phyloP scores from a whole-genome alignment of 2,797 vertebrate species.

The Phoeniculus purpureus region DNA sequence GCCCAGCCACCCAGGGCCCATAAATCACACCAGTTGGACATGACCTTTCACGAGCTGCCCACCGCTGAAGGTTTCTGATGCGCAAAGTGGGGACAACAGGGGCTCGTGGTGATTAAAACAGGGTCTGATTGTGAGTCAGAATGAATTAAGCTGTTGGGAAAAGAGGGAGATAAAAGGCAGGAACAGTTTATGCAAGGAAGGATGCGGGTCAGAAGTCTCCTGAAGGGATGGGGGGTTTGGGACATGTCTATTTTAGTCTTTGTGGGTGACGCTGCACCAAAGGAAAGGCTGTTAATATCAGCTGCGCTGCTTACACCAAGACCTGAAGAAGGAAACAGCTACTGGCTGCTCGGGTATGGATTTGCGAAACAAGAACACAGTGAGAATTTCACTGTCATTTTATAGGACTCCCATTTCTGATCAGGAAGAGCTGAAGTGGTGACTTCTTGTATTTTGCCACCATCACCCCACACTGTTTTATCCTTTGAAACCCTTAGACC shows the following conservation, averaged over 20 bases:
- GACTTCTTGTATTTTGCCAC: not conserved
- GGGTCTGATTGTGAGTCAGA: not conserved
- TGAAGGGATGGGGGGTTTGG: not conserved
- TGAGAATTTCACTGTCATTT: not conserved
- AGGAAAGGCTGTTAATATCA: not conserved
- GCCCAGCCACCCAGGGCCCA: slow-evolving; percentile 28
- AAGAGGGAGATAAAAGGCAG: not conserved
- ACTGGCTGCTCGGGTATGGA: not conserved
- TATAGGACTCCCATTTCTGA: not conserved
- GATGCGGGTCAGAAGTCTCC: slow-evolving; percentile 29
- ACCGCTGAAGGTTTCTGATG: not conserved
- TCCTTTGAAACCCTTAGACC: not conserved
- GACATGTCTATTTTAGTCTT: not conserved
- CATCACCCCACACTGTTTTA: not conserved
- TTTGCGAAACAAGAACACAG: not conserved
- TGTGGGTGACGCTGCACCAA: not conserved
- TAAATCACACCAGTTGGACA: slow-evolving; percentile 28
- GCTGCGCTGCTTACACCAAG: fast-evolving
- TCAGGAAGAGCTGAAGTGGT: not conserved
- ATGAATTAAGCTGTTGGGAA: slow-evolving; percentile 10
- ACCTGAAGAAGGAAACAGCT: not conserved
- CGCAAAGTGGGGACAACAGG: not conserved
- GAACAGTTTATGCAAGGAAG: not conserved
- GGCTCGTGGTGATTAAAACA: slow-evolving; percentile 6
- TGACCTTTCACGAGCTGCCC: slow-evolving; percentile 56